A percentile compares a stretch with the other conserved stretches of the same genome.
phyloP scores from a whole-genome alignment of 35 echinoderm and acorn worm genomes.

The Chiridota heheva region DNA sequence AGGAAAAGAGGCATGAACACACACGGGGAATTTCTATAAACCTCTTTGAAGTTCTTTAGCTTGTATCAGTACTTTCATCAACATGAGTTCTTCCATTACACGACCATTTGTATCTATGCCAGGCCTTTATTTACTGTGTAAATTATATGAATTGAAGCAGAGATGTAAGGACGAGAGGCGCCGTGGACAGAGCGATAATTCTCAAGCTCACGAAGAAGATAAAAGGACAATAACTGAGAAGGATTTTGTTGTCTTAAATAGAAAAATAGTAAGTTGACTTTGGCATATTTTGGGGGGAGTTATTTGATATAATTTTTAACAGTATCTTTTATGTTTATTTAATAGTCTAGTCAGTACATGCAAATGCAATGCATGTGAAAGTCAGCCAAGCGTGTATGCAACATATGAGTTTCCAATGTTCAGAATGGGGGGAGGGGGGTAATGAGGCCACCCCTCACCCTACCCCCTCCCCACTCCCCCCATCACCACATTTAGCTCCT shows the following conservation, averaged over 20 bases:
- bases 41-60: too few relatives aligned
- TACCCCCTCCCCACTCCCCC: too few relatives aligned
- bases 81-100: conserved; percentile 33
- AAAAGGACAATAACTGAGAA: conserved; percentile 22
- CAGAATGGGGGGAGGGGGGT: too few relatives aligned
- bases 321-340: neutral
- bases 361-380: too few relatives aligned
- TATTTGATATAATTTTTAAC: neutral
- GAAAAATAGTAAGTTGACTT: conserved; percentile 35
- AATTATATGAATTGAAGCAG: conserved; percentile 45
- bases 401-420: too few relatives aligned
- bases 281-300: neutral
- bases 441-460: too few relatives aligned
- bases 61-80: neutral
- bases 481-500: too few relatives aligned
- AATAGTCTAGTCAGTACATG: too few relatives aligned
- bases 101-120: conserved; percentile 4
- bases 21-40: too few relatives aligned
- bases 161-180: conserved; percentile 37
- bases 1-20: too few relatives aligned
- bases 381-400: too few relatives aligned
- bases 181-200: neutral
- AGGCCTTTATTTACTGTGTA: conserved; percentile 24
- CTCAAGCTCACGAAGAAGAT: neutral
- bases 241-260: conserved; percentile 20